phyloP scores from a whole-genome alignment of 2,888 invertebrate species.

The Rotaria macrura region DNA sequence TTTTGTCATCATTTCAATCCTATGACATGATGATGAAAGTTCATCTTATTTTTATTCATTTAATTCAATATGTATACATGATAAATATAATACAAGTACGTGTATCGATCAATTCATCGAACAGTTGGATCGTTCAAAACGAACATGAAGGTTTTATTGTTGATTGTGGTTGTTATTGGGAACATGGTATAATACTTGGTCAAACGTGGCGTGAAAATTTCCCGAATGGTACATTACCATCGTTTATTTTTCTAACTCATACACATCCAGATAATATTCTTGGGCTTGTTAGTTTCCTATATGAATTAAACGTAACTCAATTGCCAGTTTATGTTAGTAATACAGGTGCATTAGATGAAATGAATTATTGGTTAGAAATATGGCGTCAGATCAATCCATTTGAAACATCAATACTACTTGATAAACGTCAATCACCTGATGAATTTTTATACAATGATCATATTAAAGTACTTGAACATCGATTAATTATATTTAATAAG shows the following conservation, averaged over 20 bases:
- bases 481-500: not conserved
- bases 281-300: not conserved
- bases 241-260: not conserved
- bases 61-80: not conserved
- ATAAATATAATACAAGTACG: not conserved
- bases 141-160: slow-evolving; percentile 19
- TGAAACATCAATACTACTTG: not conserved
- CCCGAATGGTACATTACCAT: not conserved
- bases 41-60: not conserved
- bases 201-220: not conserved
- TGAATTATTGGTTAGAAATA: not conserved
- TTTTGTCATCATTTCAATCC: not conserved
- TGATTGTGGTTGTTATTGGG: slow-evolving; percentile 18
- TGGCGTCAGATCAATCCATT: not conserved
- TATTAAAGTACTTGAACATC: not conserved
- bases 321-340: not conserved
- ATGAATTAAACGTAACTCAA: not conserved
- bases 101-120: not conserved
- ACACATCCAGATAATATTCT: not conserved
- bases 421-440: not conserved
- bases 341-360: not conserved
- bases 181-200: not conserved
- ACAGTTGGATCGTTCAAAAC: slow-evolving; percentile 5
- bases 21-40: not conserved
- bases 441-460: not conserved